phyloP scores from a whole-genome alignment of 1,140 invertebrate genomes.

The Drosophila malerkotliana region DNA sequence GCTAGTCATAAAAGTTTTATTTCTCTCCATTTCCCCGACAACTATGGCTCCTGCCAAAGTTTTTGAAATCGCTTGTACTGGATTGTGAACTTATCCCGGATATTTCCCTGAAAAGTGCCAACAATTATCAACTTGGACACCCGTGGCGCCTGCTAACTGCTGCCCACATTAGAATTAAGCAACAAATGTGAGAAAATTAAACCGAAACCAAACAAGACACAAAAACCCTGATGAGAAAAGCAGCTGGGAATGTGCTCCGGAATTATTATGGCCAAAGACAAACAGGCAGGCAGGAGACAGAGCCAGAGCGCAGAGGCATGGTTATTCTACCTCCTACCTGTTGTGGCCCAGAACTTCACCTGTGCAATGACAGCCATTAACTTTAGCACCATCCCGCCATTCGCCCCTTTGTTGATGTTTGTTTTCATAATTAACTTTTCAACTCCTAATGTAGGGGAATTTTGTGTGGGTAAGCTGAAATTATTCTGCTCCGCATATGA shows the following conservation, averaged over 20 bases:
- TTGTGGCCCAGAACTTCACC: slow-evolving; percentile 24
- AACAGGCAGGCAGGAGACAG: background rate
- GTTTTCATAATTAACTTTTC: slow-evolving; percentile 69
- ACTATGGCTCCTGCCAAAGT: background rate
- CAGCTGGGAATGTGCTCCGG: slow-evolving; percentile 10
- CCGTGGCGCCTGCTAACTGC: background rate
- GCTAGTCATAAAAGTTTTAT: background rate
- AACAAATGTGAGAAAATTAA: slow-evolving; percentile 55
- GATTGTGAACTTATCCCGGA: slow-evolving; percentile 2
- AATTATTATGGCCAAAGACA: slow-evolving; percentile 45
- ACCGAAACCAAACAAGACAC: slow-evolving; percentile 56
- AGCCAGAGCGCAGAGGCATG: slow-evolving; percentile 3
- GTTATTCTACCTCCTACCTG: slow-evolving; percentile 29
- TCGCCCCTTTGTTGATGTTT: slow-evolving; percentile 35
- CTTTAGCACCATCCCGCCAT: slow-evolving; percentile 14
- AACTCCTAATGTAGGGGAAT: slow-evolving; percentile 35
- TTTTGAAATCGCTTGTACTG: slow-evolving; percentile 5
- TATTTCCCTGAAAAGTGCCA: slow-evolving; percentile 9
- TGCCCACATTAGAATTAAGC: slow-evolving; percentile 37
- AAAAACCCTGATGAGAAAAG: slow-evolving; percentile 38
- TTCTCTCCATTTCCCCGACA: background rate
- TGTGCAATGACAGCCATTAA: slow-evolving; percentile 33
- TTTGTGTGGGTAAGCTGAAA: slow-evolving; percentile 32
- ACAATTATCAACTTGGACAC: slow-evolving; percentile 40
- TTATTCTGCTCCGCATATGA: slow-evolving; percentile 21